Evolutionary conservation across 2,797 vertebrate species (phyloP), one percentile per base, ranked within the genome.

Genomic region (Microcaecilia unicolor): DNA sequence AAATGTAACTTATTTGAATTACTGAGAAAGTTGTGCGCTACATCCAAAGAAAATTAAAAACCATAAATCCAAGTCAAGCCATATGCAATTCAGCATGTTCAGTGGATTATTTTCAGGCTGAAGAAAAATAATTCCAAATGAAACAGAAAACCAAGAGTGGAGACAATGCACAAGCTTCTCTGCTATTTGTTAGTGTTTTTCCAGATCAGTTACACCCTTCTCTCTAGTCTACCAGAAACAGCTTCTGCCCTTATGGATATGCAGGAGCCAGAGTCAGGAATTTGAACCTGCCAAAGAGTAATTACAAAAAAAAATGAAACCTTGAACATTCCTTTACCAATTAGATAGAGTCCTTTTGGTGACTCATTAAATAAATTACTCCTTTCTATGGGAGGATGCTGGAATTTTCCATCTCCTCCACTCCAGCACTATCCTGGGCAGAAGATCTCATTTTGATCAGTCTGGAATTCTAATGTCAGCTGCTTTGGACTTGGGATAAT

Each of bases 281-380:
- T 4, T 40, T 20, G 16, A 8, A 18, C 16, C 48, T n/a, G 15
- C 10, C 22, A 35, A 27, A 30, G 12, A 37, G n/a, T 7, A 34
- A 55, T 57, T 47, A 43, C 15, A 34, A 14, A 42, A 3, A 15
- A 34, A 14, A 42, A 3, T 31, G 55, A 39, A 9, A 55, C 45
- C 13, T 27, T 27, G n/a, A 24, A 44, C 15, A 27, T 10, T 37
- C 21, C 12, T 48, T 47, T 36, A 19, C 38, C 44, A 36, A 34
- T 20, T 24, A 25, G 26, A 21, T 55, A 54, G 23, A 34, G 27
- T 31, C 21, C 18, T 27, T 29, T 36, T 9, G 6, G 15, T 7
- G 9, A 47, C 45, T 49, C 28, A 35, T 51, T 53, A 36, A 4
- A 19, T 38, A 24, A 55, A 4, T 9, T 17, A 21, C 46, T 30